phyloP scores from a whole-genome alignment of 2,113 vertebrate genomes.

The Hoplias malabaricus region DNA sequence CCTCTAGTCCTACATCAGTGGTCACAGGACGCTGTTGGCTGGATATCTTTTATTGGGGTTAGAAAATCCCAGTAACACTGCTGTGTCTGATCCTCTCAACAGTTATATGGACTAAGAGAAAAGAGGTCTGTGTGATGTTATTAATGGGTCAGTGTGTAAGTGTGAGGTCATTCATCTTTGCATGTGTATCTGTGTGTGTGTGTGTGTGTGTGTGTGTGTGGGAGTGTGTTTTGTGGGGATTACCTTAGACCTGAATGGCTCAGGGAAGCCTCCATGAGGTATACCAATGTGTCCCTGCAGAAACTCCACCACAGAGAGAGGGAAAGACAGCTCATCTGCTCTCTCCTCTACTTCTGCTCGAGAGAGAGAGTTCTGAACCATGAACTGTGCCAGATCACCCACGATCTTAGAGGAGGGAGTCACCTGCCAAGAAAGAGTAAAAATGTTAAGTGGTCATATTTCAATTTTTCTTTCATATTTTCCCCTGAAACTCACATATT shows the following conservation, averaged over 20 bases:
- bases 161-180: background rate
- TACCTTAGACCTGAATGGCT: slow-evolving; percentile 89
- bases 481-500: too few relatives aligned
- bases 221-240: background rate
- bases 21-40: too few relatives aligned
- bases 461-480: too few relatives aligned
- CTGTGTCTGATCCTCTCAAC: too few relatives aligned
- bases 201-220: background rate
- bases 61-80: too few relatives aligned
- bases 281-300: slow-evolving; percentile 89
- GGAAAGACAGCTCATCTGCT: slow-evolving; percentile 93
- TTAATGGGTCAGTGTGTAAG: background rate
- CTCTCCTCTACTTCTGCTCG: slow-evolving; percentile 81
- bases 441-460: background rate
- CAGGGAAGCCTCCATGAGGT: slow-evolving; percentile 90
- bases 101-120: background rate
- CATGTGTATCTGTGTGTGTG: background rate
- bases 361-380: slow-evolving; percentile 90
- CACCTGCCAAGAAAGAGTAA: slow-evolving; percentile 70
- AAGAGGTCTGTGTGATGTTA: background rate
- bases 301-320: slow-evolving; percentile 89
- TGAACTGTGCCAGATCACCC: slow-evolving; percentile 94
- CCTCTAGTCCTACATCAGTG: too few relatives aligned
- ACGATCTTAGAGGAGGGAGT: slow-evolving; percentile 95
- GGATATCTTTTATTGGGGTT: too few relatives aligned